Conservation (phyloP, 2,888 invertebrate species). For the Atethmia centrago region DNA sequence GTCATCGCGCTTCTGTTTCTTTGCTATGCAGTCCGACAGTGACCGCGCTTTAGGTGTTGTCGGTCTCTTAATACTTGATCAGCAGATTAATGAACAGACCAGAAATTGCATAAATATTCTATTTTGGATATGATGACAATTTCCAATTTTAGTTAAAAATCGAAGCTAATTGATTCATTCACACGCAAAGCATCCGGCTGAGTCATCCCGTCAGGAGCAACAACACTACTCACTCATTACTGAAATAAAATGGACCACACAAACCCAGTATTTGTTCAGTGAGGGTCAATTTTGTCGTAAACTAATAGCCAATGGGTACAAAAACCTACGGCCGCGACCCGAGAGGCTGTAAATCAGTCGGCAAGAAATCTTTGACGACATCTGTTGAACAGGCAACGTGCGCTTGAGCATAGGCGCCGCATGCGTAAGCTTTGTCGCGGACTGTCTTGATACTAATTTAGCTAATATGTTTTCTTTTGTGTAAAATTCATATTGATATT, state of each 20-base stretch:
- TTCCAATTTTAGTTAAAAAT: no score
- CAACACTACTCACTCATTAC: constrained; percentile 2
- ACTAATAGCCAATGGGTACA: constrained; percentile 60
- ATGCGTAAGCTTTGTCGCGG: constrained; percentile 39
- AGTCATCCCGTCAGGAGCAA: constrained; percentile 8
- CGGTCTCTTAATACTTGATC: no score
- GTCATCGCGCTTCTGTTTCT: no score
- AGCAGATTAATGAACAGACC: background rate
- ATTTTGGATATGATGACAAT: no score
- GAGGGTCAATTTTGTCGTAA: constrained; percentile 71
- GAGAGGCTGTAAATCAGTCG: constrained; percentile 80
- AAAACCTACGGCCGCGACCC: constrained; percentile 69
- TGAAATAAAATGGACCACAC: constrained; percentile 56
- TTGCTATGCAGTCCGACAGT: no score
- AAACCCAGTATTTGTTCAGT: constrained; percentile 71
- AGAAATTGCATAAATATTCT: no score
- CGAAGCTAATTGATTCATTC: background rate
- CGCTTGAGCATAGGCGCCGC: constrained; percentile 49
- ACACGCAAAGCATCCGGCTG: constrained; percentile 15
- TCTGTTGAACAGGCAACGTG: constrained; percentile 76
- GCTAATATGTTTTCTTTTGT: background rate
- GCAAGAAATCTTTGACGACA: constrained; percentile 76
- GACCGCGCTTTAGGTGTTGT: no score
- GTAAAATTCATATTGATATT: background rate
- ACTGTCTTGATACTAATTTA: constrained; percentile 22